phyloP scores from a whole-genome alignment of 2,888 invertebrate species.

The Epinotia brunnichana region DNA sequence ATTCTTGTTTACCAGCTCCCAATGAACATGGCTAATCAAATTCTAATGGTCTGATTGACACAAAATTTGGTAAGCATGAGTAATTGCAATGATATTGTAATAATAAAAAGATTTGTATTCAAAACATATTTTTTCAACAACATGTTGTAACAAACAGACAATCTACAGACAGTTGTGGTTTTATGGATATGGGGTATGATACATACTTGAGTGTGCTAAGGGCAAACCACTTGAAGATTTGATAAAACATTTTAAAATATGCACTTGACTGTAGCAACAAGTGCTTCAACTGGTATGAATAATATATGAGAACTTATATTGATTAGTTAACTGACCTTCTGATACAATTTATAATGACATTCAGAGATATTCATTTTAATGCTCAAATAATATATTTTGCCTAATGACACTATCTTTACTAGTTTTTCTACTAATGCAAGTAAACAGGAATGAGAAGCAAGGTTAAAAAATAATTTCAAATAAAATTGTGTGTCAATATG shows the following conservation, averaged over 20 bases:
- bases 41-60: no score
- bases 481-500: constrained; percentile 19
- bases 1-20: no score
- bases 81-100: background rate
- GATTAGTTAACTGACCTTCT: constrained; percentile 25
- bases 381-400: background rate
- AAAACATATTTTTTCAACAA: background rate
- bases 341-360: background rate
- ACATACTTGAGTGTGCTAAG: background rate
- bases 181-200: background rate
- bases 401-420: background rate
- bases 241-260: background rate
- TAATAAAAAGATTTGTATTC: background rate
- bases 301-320: constrained; percentile 20
- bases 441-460: constrained; percentile 10
- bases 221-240: constrained; percentile 3
- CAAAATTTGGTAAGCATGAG: no score
- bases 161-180: background rate
- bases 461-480: constrained; percentile 27
- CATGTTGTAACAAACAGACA: background rate
- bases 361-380: background rate
- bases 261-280: constrained; percentile 8
- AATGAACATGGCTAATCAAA: no score
- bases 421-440: background rate
- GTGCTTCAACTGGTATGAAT: constrained; percentile 20